Evolutionary conservation across 1,140 invertebrate genomes (phyloP), one percentile per base, ranked within the genome.

Genomic region (Zaprionus africanus): DNA sequence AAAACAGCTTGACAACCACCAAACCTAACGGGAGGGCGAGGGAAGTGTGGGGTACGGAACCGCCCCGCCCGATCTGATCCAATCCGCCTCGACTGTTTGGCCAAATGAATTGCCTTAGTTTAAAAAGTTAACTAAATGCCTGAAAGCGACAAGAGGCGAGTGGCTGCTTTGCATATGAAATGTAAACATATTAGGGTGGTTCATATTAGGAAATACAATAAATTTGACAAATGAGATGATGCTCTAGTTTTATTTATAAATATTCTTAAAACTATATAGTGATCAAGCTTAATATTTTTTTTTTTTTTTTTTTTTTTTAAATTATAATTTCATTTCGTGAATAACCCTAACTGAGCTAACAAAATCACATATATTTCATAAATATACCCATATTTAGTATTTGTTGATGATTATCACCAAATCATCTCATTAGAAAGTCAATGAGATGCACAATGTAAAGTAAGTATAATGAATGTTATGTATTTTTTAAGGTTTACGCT

Each of bases 101-200:
- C 46, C 61, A 72, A 72, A 46, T 57, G 61, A 54, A 61, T 70
- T 70, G 67, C 51, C 49, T 38, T 28, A 53, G 38, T 38, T 69
- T 58, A 62, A 62, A 41, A 53, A 28, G 62, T 28, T 56, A 65
- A 65, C 46, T 54, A 38, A 53, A 65, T 65, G 19, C 53, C 53
- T 31, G 26, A 31, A 56, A 51, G 61, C 46, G 41, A 46, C n/a
- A 4, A 12, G 41, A 7, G n/a, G 13, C 19, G 17, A 66, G 51
- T 24, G 6, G 31, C 61, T 64, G 62, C n/a, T 65, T 65, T 54
- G 62, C 31, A 69, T 53, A 28, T 28, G 22, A 61, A 34, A 41
- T 69, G 9, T 41, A 28, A 51, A 24, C 19, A 24, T 5, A 51
- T 19, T 13, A 51, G 46, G 46, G 46, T 24, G 46, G 1, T 12